Conservation (phyloP, 2,113 vertebrate genomes). For the Psittacula cyanocephala region DNA sequence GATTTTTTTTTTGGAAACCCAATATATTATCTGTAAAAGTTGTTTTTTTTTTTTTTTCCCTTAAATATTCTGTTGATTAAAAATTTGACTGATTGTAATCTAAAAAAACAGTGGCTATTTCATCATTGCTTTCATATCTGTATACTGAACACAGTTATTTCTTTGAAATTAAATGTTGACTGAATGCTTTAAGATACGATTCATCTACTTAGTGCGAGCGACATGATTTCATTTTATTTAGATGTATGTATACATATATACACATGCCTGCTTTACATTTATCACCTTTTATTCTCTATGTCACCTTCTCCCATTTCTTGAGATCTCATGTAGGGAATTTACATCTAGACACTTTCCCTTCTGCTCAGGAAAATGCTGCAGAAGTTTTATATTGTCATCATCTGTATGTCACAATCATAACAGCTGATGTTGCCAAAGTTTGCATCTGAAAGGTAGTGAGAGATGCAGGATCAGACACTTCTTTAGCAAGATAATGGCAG, state of each 20-base stretch:
- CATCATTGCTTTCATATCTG: neutral
- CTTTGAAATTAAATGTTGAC: neutral
- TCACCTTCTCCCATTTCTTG: neutral
- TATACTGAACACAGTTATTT: neutral
- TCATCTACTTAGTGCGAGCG: neutral
- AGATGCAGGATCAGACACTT: neutral
- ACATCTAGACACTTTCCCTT: neutral
- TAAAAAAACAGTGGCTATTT: neutral
- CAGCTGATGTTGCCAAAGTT: neutral
- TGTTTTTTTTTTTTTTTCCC: neutral
- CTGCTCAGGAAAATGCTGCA: neutral
- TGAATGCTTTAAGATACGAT: neutral
- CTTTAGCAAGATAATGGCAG: neutral
- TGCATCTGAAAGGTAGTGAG: neutral
- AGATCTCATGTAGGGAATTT: neutral
- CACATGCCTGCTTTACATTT: neutral
- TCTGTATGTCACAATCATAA: neutral
- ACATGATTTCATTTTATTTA: neutral
- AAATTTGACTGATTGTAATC: neutral
- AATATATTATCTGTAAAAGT: neutral
- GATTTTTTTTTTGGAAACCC: neutral
- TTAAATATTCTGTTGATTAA: neutral
- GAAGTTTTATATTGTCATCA: neutral
- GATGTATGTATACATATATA: neutral
- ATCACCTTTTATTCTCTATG: neutral